A percentile compares a stretch with the other conserved stretches of the same genome.
phyloP scores from a whole-genome alignment of 2,888 invertebrate genomes.

The Platynereis dumerilii region DNA sequence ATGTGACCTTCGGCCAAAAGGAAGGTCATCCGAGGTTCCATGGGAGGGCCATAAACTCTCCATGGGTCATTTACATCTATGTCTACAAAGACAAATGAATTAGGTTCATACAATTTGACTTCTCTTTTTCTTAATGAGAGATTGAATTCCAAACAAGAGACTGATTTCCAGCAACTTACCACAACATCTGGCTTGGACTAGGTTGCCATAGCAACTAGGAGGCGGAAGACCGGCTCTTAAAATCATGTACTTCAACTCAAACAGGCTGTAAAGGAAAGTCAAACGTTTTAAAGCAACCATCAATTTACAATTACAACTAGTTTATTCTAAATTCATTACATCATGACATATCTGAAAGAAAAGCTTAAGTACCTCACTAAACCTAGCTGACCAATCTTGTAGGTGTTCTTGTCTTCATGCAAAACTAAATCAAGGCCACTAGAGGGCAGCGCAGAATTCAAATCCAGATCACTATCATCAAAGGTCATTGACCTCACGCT shows the following conservation, averaged over 20 bases:
- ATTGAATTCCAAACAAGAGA: too few species aligned
- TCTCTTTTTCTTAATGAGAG: too few species aligned
- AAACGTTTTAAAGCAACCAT: too few species aligned
- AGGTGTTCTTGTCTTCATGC: slow-evolving; percentile 41
- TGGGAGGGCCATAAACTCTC: slow-evolving; percentile 43
- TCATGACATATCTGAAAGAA: too few species aligned
- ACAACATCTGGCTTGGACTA: slow-evolving; percentile 19
- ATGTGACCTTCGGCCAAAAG: slow-evolving; percentile 46
- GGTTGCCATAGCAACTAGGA: slow-evolving; percentile 38
- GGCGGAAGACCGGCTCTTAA: slow-evolving; percentile 43
- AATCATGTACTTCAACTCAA: slow-evolving; percentile 51
- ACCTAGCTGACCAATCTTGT: slow-evolving; percentile 53
- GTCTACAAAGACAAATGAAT: slow-evolving; percentile 33
- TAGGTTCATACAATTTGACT: background rate
- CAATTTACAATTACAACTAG: too few species aligned
- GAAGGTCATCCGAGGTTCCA: slow-evolving; percentile 49
- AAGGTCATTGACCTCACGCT: too few species aligned
- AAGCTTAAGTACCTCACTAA: slow-evolving; percentile 45
- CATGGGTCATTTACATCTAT: slow-evolving; percentile 47
- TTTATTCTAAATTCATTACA: too few species aligned
- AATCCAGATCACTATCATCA: too few species aligned
- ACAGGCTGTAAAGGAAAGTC: slow-evolving; percentile 43
- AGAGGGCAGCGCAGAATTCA: background rate
- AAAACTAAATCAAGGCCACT: slow-evolving; percentile 17
- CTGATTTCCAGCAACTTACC: slow-evolving; percentile 8